Percentiles rank a stretch among this genome's conserved stretches.
These are phyloP conservation scores for Dynastes maya DNA, from an alignment of 2,888 invertebrate genomes.

Conservation along the genomic window DNA sequence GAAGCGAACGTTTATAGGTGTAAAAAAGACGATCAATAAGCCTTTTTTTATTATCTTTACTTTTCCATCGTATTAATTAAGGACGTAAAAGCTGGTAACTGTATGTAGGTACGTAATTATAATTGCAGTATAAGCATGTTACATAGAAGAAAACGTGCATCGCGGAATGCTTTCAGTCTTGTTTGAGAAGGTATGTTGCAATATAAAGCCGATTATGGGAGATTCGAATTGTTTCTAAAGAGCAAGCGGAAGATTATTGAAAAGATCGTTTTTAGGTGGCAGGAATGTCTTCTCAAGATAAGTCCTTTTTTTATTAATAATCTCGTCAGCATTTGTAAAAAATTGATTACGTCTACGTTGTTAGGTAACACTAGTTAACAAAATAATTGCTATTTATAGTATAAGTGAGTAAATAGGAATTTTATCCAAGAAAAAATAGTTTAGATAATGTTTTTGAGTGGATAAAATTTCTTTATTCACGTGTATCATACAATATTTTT, in stretches of 20 bases:
- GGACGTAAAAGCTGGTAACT: not conserved
- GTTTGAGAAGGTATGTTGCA: not conserved
- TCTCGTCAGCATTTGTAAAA: too few relatives aligned
- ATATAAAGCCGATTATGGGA: not conserved
- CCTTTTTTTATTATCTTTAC: not conserved
- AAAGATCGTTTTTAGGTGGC: not conserved
- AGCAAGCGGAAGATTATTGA: not conserved
- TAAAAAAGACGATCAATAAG: conserved; percentile 17
- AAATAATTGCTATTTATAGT: too few relatives aligned
- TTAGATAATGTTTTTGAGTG: too few relatives aligned
- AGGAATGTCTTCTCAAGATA: too few relatives aligned
- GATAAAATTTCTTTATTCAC: too few relatives aligned
- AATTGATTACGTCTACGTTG: too few relatives aligned
- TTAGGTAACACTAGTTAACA: too few relatives aligned
- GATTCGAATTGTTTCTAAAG: not conserved
- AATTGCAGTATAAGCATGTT: not conserved
- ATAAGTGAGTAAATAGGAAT: too few relatives aligned
- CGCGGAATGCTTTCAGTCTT: not conserved
- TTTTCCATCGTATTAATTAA: conserved; percentile 14
- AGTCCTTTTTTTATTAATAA: too few relatives aligned
- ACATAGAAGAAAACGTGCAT: not conserved
- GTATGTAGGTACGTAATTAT: not conserved
- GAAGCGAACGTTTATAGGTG: not conserved
- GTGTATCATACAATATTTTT: too few relatives aligned
- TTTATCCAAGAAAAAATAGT: too few relatives aligned